These are phyloP conservation scores for Cactoblastis cactorum DNA, from an alignment of 2,888 invertebrate species.

Conservation along the genomic window DNA sequence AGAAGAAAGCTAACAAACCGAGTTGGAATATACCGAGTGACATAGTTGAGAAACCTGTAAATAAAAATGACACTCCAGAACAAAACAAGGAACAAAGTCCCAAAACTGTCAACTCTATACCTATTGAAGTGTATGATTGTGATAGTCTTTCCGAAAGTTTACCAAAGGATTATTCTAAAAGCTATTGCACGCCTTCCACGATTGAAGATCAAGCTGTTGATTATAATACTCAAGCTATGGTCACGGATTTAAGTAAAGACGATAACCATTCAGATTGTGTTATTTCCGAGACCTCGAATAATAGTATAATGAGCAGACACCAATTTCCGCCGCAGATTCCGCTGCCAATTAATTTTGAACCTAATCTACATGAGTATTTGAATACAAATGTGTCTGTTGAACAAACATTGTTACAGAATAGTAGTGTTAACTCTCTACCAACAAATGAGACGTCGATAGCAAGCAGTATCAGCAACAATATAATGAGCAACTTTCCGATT, in stretches of 20 bases:
- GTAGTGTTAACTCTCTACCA: slow-evolving; percentile 48
- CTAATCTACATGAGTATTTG: slow-evolving; percentile 56
- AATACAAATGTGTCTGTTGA: slow-evolving; percentile 55
- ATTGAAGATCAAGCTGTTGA: slow-evolving; percentile 39
- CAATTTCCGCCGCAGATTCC: slow-evolving; percentile 50
- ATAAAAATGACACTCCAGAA: slow-evolving; percentile 31
- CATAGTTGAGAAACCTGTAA: slow-evolving; percentile 33
- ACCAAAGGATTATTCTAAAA: slow-evolving; percentile 55
- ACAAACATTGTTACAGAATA: slow-evolving; percentile 51
- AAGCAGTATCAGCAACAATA: slow-evolving; percentile 51
- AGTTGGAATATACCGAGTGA: slow-evolving; percentile 70
- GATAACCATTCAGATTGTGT: slow-evolving; percentile 64
- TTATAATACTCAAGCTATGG: slow-evolving; percentile 43
- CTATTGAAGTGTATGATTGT: slow-evolving; percentile 67
- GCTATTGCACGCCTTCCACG: slow-evolving; percentile 43
- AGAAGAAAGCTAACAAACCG: slow-evolving; percentile 48
- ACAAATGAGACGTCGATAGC: slow-evolving; percentile 50
- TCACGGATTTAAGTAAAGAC: slow-evolving; percentile 62
- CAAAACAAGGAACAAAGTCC: slow-evolving; percentile 38
- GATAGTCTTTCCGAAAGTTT: slow-evolving; percentile 61
- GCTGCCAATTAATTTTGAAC: slow-evolving; percentile 50
- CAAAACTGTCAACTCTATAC: slow-evolving; percentile 53
- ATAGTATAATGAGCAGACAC: slow-evolving; percentile 53
- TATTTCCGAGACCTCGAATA: slow-evolving; percentile 58
- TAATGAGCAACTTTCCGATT: slow-evolving; percentile 69